Evolutionary conservation across 2,113 vertebrate genomes (phyloP), one percentile per base, ranked within the genome.

Genomic region (Epinephelus fuscoguttatus): DNA sequence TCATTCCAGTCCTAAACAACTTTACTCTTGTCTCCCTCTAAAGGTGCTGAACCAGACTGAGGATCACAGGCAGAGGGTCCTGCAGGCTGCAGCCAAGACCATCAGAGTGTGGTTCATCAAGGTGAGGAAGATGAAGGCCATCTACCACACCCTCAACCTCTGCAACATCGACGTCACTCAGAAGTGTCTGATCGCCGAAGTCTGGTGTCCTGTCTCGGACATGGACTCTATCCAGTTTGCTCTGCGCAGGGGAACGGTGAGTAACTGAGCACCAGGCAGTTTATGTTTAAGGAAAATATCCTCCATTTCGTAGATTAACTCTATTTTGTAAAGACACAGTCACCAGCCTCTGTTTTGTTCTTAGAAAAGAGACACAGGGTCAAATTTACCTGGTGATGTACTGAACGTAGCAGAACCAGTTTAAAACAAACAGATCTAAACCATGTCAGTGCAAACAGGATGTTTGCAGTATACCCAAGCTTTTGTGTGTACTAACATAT

Each of bases 101-200:
- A 94, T 98, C 72, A 94, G 98, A 0, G 98, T 99, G n/a, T 99
- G 98, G 98, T 98, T 99, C 94, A 99, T 99, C 93, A 99, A 99
- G 69, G 98, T 99, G 62, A 90, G 98, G 80, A 99, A 99, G 95
- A 99, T 99, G 98, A 99, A 99, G 95, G 98, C 98, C 13, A 97
- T 99, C 92, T 99, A 99, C 95, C 98, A 99, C 82, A 99, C 98
- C 18, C 96, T 99, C 74, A 99, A 99, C 89, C 96, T 99, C 70
- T 99, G 98, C 94, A 99, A 99, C 90, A 99, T 99, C 1, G 98
- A 99, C 0, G 98, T 99, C 85, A 99, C 98, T 0, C 98, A 99
- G 95, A 99, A 99, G 93, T 99, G 98, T 92, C 94, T 99, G 92
- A 99, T 99, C 47, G 98, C 98, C 0, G 98, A 99, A 85, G 97